Percentiles rank a stretch among this genome's conserved stretches.
Evolutionary conservation across 2,113 vertebrate species (phyloP).

Genomic region (Empidonax alnorum): DNA sequence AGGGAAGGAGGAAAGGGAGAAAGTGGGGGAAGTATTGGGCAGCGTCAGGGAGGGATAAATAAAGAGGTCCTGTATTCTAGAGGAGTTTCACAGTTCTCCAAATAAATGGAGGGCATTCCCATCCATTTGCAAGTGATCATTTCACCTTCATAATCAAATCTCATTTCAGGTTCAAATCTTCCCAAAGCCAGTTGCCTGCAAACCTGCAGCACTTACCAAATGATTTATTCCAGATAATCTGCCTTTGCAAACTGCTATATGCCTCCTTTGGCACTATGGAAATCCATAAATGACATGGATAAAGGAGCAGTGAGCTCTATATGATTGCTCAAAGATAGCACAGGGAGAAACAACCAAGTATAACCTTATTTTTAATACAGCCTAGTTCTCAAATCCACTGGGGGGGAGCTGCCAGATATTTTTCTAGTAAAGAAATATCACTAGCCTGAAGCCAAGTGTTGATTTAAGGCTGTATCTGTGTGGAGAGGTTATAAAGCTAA

Average conservation of each 20-base stretch:
- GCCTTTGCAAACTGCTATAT: background rate
- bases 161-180: background rate
- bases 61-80: background rate
- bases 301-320: background rate
- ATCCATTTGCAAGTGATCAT: background rate
- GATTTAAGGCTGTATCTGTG: background rate
- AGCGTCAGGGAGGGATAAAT: background rate
- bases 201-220: background rate
- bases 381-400: background rate
- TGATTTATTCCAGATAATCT: background rate
- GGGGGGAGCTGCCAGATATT: conserved; percentile 6
- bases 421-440: conserved; percentile 30
- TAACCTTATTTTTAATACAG: background rate
- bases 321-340: background rate
- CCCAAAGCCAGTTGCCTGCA: background rate
- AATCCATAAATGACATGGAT: background rate
- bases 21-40: background rate
- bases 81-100: background rate
- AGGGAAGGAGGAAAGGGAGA: background rate
- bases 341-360: background rate
- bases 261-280: background rate
- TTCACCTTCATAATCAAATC: background rate
- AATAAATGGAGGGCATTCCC: background rate
- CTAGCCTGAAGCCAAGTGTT: background rate
- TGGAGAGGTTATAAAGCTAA: conserved; percentile 3